phyloP scores from a whole-genome alignment of 2,113 vertebrate genomes.

The Ptilorrhoa leucosticta region DNA sequence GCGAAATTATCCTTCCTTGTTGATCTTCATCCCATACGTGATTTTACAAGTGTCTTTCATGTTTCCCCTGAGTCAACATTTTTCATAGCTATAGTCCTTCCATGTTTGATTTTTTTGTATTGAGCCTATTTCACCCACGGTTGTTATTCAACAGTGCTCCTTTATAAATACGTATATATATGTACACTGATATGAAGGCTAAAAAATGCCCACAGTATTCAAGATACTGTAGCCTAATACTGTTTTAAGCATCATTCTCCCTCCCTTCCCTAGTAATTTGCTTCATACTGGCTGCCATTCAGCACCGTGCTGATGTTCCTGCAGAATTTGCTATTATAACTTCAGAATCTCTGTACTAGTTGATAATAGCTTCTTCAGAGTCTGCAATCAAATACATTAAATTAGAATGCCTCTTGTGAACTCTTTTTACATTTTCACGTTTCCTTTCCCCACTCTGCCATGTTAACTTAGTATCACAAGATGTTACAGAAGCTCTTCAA shows the following conservation, averaged over 20 bases:
- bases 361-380: constrained; percentile 1
- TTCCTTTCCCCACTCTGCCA: neutral
- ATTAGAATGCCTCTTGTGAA: neutral
- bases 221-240: neutral
- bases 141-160: neutral
- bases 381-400: neutral
- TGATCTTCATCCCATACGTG: neutral
- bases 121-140: neutral
- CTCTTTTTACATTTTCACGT: neutral
- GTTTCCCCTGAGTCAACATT: neutral
- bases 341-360: neutral
- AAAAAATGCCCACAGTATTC: neutral
- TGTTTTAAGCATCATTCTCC: neutral
- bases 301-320: neutral
- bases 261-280: neutral
- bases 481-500: neutral
- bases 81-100: neutral
- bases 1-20: neutral
- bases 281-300: neutral
- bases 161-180: neutral
- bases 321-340: neutral
- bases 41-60: neutral
- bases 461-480: neutral
- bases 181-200: neutral
- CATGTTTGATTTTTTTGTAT: neutral